phyloP scores from a whole-genome alignment of 2,888 invertebrate genomes.

The Hydraecia micacea region DNA sequence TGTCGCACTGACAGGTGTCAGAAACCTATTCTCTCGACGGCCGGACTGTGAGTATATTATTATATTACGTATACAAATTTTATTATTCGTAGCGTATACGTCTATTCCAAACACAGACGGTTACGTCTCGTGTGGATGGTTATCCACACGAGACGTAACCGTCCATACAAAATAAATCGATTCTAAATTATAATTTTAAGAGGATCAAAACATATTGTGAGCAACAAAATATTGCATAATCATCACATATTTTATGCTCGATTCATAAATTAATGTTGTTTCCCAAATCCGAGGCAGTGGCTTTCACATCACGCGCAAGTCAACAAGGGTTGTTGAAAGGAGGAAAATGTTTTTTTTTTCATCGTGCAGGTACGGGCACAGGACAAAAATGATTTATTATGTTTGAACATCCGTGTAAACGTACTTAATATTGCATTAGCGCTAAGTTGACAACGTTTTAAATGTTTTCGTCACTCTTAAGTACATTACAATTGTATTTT shows the following conservation, averaged over 20 bases:
- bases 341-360: slow-evolving; percentile 62
- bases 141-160: not conserved
- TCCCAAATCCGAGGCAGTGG: slow-evolving; percentile 67
- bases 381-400: slow-evolving; percentile 69
- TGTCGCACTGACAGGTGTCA: not conserved
- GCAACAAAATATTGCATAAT: slow-evolving; percentile 60
- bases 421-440: slow-evolving; percentile 69
- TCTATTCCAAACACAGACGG: not conserved
- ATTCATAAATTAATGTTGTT: slow-evolving; percentile 73
- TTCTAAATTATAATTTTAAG: slow-evolving; percentile 35
- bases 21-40: not conserved
- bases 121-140: too few relatives aligned
- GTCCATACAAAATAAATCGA: slow-evolving; percentile 22
- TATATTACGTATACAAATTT: not conserved
- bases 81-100: not conserved
- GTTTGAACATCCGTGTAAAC: slow-evolving; percentile 66
- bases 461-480: slow-evolving; percentile 54
- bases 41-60: not conserved
- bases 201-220: slow-evolving; percentile 33
- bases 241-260: slow-evolving; percentile 68
- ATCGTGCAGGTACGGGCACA: slow-evolving; percentile 59
- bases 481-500: slow-evolving; percentile 59
- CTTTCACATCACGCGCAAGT: slow-evolving; percentile 70
- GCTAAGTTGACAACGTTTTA: slow-evolving; percentile 63
- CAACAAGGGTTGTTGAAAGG: slow-evolving; percentile 65